Evolutionary conservation across 2,888 invertebrate species (phyloP).

Genomic region (Sinopyrophorus schimmeli): DNA sequence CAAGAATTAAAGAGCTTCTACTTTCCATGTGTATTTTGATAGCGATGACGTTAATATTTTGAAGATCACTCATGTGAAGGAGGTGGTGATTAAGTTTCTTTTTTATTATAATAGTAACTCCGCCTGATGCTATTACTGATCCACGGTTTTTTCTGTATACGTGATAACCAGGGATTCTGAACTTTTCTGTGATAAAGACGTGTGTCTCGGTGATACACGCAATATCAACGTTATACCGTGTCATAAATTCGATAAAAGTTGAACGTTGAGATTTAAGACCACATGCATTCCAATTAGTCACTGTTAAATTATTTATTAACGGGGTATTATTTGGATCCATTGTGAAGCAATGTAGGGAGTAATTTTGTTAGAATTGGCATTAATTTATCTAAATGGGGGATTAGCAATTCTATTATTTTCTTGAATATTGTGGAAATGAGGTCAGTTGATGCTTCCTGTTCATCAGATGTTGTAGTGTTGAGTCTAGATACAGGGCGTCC

Average conservation of each 20-base stretch:
- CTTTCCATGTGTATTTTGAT: background rate
- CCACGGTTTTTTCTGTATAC: constrained; percentile 1
- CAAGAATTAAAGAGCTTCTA: background rate
- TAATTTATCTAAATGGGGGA: constrained; percentile 6
- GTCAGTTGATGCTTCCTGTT: constrained; percentile 5
- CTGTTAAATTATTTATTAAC: constrained; percentile 7
- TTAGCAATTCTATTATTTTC: constrained; percentile 8
- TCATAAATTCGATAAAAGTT: constrained; percentile 1
- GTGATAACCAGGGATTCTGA: constrained; percentile 1
- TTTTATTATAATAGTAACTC: constrained; percentile 5
- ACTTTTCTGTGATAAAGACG: too few species aligned
- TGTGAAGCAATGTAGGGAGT: constrained; percentile 3
- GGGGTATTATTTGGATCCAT: constrained; percentile 5
- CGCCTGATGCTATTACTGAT: constrained; percentile 1
- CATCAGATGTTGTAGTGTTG: constrained; percentile 1
- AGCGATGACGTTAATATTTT: background rate
- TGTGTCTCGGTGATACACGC: too few species aligned
- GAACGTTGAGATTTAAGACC: background rate
- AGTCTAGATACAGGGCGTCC: constrained; percentile 2
- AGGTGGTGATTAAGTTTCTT: too few species aligned
- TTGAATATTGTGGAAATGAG: constrained; percentile 1
- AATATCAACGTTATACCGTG: constrained; percentile 4
- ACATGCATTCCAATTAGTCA: background rate
- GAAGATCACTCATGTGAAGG: background rate
- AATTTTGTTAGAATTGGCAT: constrained; percentile 5